These are phyloP conservation scores for Scolopax rusticola DNA, from an alignment of 2,797 vertebrate genomes.

Conservation along the genomic window DNA sequence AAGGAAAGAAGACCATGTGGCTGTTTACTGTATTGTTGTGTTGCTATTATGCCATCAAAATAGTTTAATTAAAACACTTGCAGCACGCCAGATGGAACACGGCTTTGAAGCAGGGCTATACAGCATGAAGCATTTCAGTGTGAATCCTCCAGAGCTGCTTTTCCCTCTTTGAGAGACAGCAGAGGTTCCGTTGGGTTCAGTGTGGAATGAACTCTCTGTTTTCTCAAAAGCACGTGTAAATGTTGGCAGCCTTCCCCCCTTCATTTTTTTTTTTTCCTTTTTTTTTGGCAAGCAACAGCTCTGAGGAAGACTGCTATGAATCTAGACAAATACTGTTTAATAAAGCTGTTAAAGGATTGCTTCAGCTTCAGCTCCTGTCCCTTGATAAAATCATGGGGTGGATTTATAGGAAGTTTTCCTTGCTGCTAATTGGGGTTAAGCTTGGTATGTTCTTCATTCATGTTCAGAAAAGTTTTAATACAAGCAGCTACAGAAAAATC, in stretches of 20 bases:
- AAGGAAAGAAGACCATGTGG: background rate
- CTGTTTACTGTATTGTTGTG: background rate
- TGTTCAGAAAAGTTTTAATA: background rate
- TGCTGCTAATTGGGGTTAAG: background rate
- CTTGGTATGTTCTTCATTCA: background rate
- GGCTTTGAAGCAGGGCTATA: background rate
- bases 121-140: background rate
- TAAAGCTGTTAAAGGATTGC: background rate
- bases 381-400: background rate
- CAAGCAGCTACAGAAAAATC: background rate
- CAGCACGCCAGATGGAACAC: background rate
- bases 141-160: background rate
- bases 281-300: background rate
- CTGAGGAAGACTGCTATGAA: background rate
- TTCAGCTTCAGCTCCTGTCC: background rate
- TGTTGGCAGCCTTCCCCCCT: background rate
- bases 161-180: background rate
- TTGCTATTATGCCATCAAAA: background rate
- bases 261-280: accelerated
- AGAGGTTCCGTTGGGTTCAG: background rate
- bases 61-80: background rate
- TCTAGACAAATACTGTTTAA: background rate
- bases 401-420: background rate
- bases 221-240: background rate
- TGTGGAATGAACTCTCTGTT: accelerated